Base-by-base conservation (phyloP, 2,888 invertebrate species). In the Malthinus flaveolus region DNA sequence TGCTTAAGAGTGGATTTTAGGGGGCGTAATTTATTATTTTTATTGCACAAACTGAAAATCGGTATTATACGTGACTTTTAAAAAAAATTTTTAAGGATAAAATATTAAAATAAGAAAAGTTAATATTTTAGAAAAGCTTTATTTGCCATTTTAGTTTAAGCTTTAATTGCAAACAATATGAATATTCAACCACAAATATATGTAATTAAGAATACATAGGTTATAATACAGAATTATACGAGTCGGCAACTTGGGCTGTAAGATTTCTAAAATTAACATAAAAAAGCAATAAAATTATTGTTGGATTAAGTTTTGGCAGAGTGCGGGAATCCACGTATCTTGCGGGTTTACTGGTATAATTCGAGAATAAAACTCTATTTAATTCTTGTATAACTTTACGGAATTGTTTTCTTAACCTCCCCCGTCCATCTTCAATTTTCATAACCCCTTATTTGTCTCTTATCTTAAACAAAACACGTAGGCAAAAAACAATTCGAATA, bases 231-330 rank as follows among this genome's bases (percentile, higher is more conserved):
- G 68, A 70, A 69, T 70, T 70, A 70, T 69, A 64, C 66, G 62
- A 64, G 61, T 62, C 64, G 63, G 65, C 67, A 61, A 59, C 56
- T 66, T 66, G 63, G 65, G 69, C 66, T 65, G 66, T 70, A 70
- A 70, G 70, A 70, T 70, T 70, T 69, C 65, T 23, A 57, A 54
- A 63, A 73, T 73, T 73, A 69, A 70, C 73, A 73, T 73, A 73
- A 73, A 73, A 73, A 73, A 68, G 71, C 73, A 67, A 73, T 73
- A 73, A 73, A 73, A 73, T 73, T 73, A 73, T 73, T 72, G 71
- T 67, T 66, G 73, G 73, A 72, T 72, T 73, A 72, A 69, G 68
- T 71, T 71, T 67, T 61, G 61, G 61, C 61, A 61, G 57, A 57
- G 61, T 53, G 61, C 61, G 61, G 61, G 57, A 56, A 54, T 61